These are phyloP conservation scores for Hylaea fasciaria DNA, from an alignment of 2,888 invertebrate species.

Conservation along the genomic window DNA sequence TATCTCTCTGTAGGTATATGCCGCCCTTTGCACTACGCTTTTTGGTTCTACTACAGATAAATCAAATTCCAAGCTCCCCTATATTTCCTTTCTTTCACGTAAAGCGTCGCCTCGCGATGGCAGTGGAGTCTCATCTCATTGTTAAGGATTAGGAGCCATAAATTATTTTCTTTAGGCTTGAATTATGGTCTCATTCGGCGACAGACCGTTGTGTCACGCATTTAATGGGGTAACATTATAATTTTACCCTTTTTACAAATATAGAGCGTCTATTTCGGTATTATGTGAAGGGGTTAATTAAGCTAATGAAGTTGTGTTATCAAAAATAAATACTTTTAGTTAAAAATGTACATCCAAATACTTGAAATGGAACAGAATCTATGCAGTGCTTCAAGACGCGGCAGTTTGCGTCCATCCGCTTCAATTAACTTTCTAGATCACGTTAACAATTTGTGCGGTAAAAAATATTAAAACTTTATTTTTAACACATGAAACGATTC, in stretches of 20 bases:
- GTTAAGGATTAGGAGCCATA: constrained; percentile 67
- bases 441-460: neutral
- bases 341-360: too few species aligned
- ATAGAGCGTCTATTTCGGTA: constrained; percentile 42
- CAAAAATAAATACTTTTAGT: neutral
- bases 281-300: constrained; percentile 20
- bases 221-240: constrained; percentile 65
- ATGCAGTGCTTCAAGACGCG: neutral
- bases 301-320: constrained; percentile 19
- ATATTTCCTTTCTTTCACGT: neutral
- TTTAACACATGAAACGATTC: constrained; percentile 21
- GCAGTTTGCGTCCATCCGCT: neutral
- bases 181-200: constrained; percentile 67
- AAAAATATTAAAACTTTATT: constrained; percentile 14
- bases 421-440: neutral
- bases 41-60: too few species aligned
- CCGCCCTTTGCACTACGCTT: too few species aligned
- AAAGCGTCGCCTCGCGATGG: constrained; percentile 1
- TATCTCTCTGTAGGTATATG: too few species aligned
- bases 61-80: too few species aligned
- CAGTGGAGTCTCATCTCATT: constrained; percentile 3
- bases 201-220: constrained; percentile 71
- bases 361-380: too few species aligned
- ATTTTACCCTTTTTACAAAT: constrained; percentile 52
- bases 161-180: constrained; percentile 74